A percentile compares a stretch with the other conserved stretches of the same genome.
phyloP scores from a whole-genome alignment of 2,797 vertebrate genomes.

The Catostomus latipinnis region DNA sequence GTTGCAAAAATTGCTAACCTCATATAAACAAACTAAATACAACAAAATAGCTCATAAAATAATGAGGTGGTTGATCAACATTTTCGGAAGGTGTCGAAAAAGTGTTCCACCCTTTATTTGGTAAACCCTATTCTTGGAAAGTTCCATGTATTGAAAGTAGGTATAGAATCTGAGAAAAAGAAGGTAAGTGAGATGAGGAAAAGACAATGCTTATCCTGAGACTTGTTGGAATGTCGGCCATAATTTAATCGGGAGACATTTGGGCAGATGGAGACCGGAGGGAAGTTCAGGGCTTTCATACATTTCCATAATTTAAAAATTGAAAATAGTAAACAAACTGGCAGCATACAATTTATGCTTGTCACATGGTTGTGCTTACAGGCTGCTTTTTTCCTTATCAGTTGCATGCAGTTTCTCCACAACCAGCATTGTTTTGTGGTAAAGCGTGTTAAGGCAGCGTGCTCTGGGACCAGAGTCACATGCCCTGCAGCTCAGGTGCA shows the following conservation, averaged over 20 bases:
- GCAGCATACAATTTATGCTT: constrained; percentile 77
- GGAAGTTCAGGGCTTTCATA: constrained; percentile 74
- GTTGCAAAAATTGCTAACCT: too few species aligned
- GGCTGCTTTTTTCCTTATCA: constrained; percentile 79
- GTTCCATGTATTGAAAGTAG: not conserved
- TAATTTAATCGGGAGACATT: constrained; percentile 67
- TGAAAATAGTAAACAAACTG: constrained; percentile 75
- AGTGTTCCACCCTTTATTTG: too few species aligned
- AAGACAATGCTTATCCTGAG: constrained; percentile 62
- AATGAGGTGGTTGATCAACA: too few species aligned
- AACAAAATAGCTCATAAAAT: too few species aligned
- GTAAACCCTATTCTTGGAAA: not conserved
- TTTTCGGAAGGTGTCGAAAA: too few species aligned
- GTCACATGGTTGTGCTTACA: constrained; percentile 75
- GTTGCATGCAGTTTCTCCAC: constrained; percentile 74
- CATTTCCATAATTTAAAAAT: constrained; percentile 74
- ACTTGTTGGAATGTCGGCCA: constrained; percentile 64
- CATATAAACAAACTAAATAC: too few species aligned
- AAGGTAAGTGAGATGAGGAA: constrained; percentile 21
- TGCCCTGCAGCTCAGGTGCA: constrained; percentile 70
- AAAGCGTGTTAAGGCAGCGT: constrained; percentile 58
- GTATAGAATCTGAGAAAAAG: constrained; percentile 69
- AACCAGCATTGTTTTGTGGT: constrained; percentile 72
- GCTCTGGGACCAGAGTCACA: constrained; percentile 64
- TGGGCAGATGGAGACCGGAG: constrained; percentile 63